phyloP scores from a whole-genome alignment of 2,888 invertebrate genomes.

The Volucella inflata region DNA sequence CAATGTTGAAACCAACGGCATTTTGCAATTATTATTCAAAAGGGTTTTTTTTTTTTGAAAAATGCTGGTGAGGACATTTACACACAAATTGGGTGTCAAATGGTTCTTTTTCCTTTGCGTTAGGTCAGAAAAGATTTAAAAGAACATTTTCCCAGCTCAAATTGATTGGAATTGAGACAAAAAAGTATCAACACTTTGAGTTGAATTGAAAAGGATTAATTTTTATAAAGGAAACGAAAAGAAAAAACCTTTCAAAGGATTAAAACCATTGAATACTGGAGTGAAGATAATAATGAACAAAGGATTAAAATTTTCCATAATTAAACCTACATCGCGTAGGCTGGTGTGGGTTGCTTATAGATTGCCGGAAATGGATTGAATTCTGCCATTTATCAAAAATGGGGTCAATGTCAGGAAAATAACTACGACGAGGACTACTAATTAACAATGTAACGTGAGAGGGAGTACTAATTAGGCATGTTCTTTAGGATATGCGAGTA shows the following conservation, averaged over 20 bases:
- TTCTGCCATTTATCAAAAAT: slow-evolving; percentile 37
- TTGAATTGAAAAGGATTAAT: no score
- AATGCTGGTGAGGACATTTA: not conserved
- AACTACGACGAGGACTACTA: not conserved
- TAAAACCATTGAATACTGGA: slow-evolving; percentile 1
- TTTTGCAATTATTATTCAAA: slow-evolving; percentile 53
- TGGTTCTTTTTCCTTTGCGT: slow-evolving; percentile 13
- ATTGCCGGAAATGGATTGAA: not conserved
- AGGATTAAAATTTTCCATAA: slow-evolving; percentile 21
- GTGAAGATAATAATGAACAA: not conserved
- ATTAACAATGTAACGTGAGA: slow-evolving; percentile 17
- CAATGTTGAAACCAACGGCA: slow-evolving; percentile 24
- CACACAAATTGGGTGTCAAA: slow-evolving; percentile 15
- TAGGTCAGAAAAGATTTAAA: not conserved
- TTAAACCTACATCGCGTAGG: slow-evolving; percentile 5
- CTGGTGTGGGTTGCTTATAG: not conserved
- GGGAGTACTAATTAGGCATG: slow-evolving; percentile 14
- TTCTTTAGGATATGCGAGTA: not conserved
- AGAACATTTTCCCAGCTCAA: not conserved
- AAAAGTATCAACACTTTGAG: slow-evolving; percentile 4
- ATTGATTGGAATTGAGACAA: not conserved
- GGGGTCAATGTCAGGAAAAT: slow-evolving; percentile 14
- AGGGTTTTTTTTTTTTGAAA: slow-evolving; percentile 23
- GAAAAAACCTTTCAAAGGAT: not conserved
- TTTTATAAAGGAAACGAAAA: no score